Conservation (phyloP, 2,888 invertebrate genomes). For the Pandemis corylana region DNA sequence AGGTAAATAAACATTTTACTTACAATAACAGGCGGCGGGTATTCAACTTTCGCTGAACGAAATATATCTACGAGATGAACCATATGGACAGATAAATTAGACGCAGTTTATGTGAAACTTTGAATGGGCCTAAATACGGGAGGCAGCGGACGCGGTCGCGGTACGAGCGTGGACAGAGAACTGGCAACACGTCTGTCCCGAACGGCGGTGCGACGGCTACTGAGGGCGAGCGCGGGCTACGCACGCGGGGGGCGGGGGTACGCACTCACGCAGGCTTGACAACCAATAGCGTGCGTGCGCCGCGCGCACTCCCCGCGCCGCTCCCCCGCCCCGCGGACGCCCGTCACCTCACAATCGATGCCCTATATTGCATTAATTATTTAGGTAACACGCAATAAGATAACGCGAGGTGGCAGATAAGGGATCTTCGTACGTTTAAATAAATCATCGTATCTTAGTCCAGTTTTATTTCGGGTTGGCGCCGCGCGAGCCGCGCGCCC, state of each 20-base stretch:
- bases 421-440: slow-evolving; percentile 78
- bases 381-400: slow-evolving; percentile 86
- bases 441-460: slow-evolving; percentile 68
- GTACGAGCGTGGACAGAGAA: slow-evolving; percentile 58
- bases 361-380: slow-evolving; percentile 86
- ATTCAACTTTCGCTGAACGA: slow-evolving; percentile 91
- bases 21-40: slow-evolving; percentile 90
- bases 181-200: slow-evolving; percentile 63
- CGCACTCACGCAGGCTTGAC: slow-evolving; percentile 82
- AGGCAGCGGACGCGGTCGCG: slow-evolving; percentile 65
- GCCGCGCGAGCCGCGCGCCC: slow-evolving; percentile 32
- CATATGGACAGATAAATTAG: slow-evolving; percentile 88
- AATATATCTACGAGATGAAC: slow-evolving; percentile 92
- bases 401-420: slow-evolving; percentile 84
- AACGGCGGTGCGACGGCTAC: slow-evolving; percentile 73
- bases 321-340: slow-evolving; percentile 71
- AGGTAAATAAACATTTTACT: slow-evolving; percentile 78
- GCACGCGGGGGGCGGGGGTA: slow-evolving; percentile 80
- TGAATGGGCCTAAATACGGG: slow-evolving; percentile 57
- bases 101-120: slow-evolving; percentile 71
- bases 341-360: slow-evolving; percentile 85
- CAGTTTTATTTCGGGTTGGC: slow-evolving; percentile 42
- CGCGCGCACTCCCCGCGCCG: slow-evolving; percentile 81
- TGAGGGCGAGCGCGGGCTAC: slow-evolving; percentile 73
- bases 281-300: slow-evolving; percentile 84